Evolutionary conservation across 2,797 vertebrate species (phyloP).

Genomic region (Dermochelys coriacea): DNA sequence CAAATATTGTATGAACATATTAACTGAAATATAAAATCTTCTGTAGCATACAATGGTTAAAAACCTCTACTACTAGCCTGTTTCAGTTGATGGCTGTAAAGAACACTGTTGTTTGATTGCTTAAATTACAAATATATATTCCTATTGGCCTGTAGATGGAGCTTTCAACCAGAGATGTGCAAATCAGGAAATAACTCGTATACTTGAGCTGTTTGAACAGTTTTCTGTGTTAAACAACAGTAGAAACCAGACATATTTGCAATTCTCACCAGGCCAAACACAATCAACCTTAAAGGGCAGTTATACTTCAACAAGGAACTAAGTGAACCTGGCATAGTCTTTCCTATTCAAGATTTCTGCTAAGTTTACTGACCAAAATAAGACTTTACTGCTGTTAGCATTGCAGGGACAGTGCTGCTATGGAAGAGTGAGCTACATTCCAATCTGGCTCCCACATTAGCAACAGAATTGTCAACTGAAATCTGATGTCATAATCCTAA

Average conservation of each 20-base stretch:
- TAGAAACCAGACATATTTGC: neutral
- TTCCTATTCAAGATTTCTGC: neutral
- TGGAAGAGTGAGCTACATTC: neutral
- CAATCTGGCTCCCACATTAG: neutral
- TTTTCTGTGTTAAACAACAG: neutral
- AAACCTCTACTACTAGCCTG: neutral
- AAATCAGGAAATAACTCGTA: neutral
- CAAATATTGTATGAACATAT: neutral
- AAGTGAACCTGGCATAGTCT: neutral
- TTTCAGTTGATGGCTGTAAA: neutral
- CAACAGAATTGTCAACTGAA: neutral
- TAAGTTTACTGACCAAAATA: neutral
- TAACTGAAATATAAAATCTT: neutral
- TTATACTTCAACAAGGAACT: neutral
- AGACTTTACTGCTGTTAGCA: neutral
- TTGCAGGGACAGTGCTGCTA: neutral
- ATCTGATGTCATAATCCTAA: neutral
- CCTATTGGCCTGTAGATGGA: constrained; percentile 63
- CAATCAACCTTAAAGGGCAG: neutral
- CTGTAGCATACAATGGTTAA: neutral
- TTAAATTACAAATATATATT: neutral
- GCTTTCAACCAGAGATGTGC: constrained; percentile 53
- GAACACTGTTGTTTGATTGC: neutral
- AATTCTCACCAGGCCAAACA: neutral
- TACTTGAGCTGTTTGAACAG: neutral